These are phyloP conservation scores for Drosophila cracens DNA, from an alignment of 2,888 invertebrate species.

Conservation along the genomic window DNA sequence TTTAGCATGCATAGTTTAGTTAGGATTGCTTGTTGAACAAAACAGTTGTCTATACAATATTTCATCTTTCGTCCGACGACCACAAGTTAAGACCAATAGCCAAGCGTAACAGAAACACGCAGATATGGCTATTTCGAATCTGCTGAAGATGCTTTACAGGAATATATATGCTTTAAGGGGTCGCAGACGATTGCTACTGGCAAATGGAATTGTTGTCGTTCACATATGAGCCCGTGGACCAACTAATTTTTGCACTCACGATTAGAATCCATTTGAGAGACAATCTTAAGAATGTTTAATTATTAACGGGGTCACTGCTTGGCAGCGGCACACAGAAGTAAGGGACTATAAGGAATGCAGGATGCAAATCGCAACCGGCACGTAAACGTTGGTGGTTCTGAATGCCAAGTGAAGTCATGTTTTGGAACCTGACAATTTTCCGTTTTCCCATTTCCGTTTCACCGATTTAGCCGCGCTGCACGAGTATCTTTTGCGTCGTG, in stretches of 20 bases:
- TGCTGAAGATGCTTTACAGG: not conserved
- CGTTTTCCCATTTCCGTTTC: not conserved
- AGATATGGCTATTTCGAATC: not conserved
- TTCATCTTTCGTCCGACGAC: not conserved
- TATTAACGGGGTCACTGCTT: slow-evolving; percentile 5
- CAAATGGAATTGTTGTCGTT: not conserved
- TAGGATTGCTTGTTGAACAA: not conserved
- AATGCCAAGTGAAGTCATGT: slow-evolving; percentile 36
- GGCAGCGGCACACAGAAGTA: not conserved
- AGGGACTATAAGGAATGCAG: slow-evolving; percentile 7
- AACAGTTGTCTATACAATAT: not conserved
- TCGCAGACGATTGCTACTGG: not conserved
- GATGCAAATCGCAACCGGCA: slow-evolving; percentile 36
- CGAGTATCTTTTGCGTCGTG: slow-evolving; percentile 9
- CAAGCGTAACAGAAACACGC: too few relatives aligned
- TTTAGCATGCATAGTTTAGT: not conserved
- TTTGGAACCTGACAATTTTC: slow-evolving; percentile 19
- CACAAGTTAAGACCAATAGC: not conserved
- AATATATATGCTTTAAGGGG: not conserved
- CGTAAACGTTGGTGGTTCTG: slow-evolving; percentile 41
- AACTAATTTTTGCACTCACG: not conserved
- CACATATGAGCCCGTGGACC: too few relatives aligned
- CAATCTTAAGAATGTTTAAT: slow-evolving; percentile 37
- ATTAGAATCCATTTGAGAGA: slow-evolving; percentile 9
- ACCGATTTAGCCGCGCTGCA: not conserved